Evolutionary conservation across 2,888 invertebrate genomes (phyloP).

Genomic region (Merodon equestris): DNA sequence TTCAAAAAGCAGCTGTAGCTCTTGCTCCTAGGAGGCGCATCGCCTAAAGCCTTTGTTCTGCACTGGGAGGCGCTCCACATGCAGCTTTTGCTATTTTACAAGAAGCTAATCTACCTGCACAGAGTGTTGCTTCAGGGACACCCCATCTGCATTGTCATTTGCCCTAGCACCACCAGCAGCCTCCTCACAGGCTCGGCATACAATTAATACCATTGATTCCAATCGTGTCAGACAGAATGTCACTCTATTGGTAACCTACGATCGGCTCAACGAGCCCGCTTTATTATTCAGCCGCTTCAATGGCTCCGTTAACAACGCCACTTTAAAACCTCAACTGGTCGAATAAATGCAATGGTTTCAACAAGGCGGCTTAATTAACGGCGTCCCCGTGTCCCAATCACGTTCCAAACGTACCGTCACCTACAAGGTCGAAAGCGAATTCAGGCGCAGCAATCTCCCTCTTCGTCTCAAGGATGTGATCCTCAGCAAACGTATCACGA

Average conservation of each 20-base stretch:
- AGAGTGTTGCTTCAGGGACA: too few species aligned
- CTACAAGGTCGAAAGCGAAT: conserved; percentile 70
- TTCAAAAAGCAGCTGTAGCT: neutral
- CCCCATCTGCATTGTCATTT: too few species aligned
- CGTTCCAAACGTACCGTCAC: conserved; percentile 69
- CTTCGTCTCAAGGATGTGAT: conserved; percentile 71
- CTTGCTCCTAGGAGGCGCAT: too few species aligned
- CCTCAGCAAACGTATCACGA: conserved; percentile 72
- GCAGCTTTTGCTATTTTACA: too few species aligned
- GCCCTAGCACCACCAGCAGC: too few species aligned
- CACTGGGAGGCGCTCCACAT: too few species aligned
- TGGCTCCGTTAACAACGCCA: neutral
- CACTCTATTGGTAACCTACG: conserved; percentile 1
- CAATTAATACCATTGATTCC: too few species aligned
- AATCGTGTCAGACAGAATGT: neutral
- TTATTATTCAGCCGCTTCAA: conserved; percentile 67
- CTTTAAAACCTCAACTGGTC: too few species aligned
- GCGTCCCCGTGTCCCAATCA: neutral
- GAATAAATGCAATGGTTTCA: conserved; percentile 13
- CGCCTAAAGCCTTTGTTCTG: too few species aligned
- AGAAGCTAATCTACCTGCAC: too few species aligned
- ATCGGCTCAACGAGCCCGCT: conserved; percentile 66
- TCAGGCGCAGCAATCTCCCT: conserved; percentile 49
- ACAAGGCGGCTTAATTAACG: conserved; percentile 29
- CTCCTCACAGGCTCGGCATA: too few species aligned